Conservation (phyloP, 2,113 vertebrate genomes). For the Aramus guarauna region DNA sequence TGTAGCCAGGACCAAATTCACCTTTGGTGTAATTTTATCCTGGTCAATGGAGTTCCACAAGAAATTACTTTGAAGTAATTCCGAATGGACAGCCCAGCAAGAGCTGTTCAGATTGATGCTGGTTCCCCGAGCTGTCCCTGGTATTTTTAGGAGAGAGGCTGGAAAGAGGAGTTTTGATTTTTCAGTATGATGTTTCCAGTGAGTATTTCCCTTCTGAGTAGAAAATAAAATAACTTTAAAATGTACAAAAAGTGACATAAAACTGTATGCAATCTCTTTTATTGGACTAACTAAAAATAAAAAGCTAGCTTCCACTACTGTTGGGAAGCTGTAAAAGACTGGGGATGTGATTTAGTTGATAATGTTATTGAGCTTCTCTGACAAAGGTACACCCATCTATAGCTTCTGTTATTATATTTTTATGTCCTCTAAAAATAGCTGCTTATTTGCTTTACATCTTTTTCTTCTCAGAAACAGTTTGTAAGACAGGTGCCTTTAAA, state of each 20-base stretch:
- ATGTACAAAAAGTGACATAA: not conserved
- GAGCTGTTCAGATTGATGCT: not conserved
- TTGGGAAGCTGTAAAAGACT: not conserved
- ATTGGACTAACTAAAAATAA: not conserved
- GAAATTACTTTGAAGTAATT: not conserved
- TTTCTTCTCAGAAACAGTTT: not conserved
- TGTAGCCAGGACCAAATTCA: not conserved
- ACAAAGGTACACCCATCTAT: not conserved
- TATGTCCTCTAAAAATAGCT: not conserved
- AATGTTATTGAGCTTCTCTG: not conserved
- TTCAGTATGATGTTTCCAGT: not conserved
- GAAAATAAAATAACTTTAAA: not conserved
- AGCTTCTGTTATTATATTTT: not conserved
- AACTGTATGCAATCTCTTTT: not conserved
- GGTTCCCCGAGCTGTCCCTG: not conserved
- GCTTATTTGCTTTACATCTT: not conserved
- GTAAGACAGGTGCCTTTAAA: not conserved
- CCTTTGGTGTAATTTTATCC: not conserved
- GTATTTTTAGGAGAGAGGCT: not conserved
- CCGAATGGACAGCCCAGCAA: not conserved
- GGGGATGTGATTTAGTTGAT: not conserved
- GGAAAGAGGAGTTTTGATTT: not conserved
- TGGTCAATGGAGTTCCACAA: not conserved
- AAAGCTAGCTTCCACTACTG: not conserved
- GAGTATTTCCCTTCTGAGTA: not conserved